Evolutionary conservation across 2,888 invertebrate species (phyloP).

Genomic region (Phania funesta): DNA sequence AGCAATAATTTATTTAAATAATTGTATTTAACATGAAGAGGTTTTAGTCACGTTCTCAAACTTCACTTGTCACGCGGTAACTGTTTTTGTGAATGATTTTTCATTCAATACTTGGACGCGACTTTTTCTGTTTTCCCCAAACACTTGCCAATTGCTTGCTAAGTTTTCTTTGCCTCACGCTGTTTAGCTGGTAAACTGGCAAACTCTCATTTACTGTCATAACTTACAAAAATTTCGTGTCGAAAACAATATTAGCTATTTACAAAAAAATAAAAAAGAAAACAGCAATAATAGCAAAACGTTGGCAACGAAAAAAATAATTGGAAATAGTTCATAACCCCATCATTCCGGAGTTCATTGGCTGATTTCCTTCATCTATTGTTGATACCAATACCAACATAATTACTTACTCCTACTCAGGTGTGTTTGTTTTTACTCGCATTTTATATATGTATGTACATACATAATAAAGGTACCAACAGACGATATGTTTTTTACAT

Average conservation of each 20-base stretch:
- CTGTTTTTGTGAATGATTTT: constrained; percentile 68
- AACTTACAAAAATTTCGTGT: constrained; percentile 61
- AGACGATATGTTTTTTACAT: too few species aligned
- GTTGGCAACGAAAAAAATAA: constrained; percentile 48
- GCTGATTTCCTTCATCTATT: constrained; percentile 63
- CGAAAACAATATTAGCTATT: constrained; percentile 58
- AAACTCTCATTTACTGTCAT: constrained; percentile 56
- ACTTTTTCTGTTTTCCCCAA: constrained; percentile 32
- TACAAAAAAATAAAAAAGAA: constrained; percentile 25
- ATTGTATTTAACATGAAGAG: constrained; percentile 3
- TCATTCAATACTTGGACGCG: constrained; percentile 20
- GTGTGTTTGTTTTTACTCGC: background rate
- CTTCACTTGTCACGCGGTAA: constrained; percentile 67
- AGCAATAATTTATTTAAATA: background rate
- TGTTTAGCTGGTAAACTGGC: background rate
- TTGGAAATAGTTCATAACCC: constrained; percentile 60
- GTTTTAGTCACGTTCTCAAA: constrained; percentile 59
- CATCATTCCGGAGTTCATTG: constrained; percentile 67
- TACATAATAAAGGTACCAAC: too few species aligned
- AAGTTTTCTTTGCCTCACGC: constrained; percentile 15
- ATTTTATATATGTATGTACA: background rate
- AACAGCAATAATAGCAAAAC: constrained; percentile 39
- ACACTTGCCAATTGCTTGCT: constrained; percentile 5
- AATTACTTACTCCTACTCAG: constrained; percentile 16
- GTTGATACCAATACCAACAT: constrained; percentile 32